These are phyloP conservation scores for Sceloporus undulatus DNA, from an alignment of 2,113 vertebrate genomes.

Conservation along the genomic window DNA sequence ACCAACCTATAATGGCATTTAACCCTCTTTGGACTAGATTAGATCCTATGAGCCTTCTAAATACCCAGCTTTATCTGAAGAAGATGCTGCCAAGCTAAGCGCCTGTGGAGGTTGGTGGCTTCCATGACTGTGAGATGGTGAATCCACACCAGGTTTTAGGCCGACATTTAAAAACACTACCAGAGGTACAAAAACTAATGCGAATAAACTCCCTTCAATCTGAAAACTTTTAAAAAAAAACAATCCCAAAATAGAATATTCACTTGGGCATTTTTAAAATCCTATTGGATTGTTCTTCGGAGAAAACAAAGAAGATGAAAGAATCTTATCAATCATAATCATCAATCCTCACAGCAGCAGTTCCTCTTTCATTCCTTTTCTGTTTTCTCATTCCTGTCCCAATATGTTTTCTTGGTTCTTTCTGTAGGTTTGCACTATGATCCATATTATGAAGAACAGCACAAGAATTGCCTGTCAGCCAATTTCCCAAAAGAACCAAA, in stretches of 20 bases:
- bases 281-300: conserved; percentile 38
- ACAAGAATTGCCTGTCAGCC: background rate
- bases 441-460: background rate
- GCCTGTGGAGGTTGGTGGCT: too few species aligned
- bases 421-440: background rate
- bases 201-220: conserved; percentile 39
- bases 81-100: too few species aligned
- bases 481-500: background rate
- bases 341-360: background rate
- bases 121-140: too few species aligned
- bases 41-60: too few species aligned
- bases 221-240: conserved; percentile 15
- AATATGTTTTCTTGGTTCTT: background rate
- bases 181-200: conserved; percentile 35
- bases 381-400: background rate
- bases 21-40: too few species aligned
- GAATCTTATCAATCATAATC: background rate
- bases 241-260: conserved; percentile 49
- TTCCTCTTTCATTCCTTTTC: conserved; percentile 21
- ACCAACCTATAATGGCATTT: too few species aligned
- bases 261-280: conserved; percentile 33
- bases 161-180: too few species aligned
- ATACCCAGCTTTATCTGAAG: too few species aligned
- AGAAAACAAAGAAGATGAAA: conserved; percentile 12
- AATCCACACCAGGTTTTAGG: too few species aligned